phyloP scores from a whole-genome alignment of 2,113 vertebrate genomes.

The Solea senegalensis region DNA sequence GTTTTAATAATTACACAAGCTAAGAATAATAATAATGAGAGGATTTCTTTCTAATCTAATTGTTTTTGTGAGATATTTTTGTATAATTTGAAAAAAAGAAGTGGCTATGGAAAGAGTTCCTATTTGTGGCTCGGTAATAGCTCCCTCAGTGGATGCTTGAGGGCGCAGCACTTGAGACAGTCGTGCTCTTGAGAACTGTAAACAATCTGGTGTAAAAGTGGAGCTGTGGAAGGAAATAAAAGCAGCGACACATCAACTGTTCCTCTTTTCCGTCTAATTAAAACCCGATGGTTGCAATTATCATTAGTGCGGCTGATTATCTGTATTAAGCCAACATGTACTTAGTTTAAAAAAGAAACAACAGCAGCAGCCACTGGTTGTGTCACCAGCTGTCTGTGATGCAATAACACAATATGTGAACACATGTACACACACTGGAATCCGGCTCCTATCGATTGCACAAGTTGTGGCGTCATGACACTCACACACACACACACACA shows the following conservation, averaged over 20 bases:
- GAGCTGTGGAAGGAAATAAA: background rate
- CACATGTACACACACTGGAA: conserved; percentile 3
- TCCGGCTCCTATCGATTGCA: conserved; percentile 31
- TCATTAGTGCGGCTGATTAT: too few relatives aligned
- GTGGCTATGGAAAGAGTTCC: background rate
- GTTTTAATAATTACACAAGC: too few relatives aligned
- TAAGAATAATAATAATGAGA: too few relatives aligned
- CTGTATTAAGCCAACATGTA: background rate
- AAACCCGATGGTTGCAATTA: background rate
- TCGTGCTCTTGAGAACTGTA: background rate
- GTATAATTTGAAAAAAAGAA: background rate
- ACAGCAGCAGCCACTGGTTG: conserved; percentile 5
- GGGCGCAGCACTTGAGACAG: conserved; percentile 18
- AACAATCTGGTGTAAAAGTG: background rate
- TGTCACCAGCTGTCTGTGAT: conserved; percentile 18
- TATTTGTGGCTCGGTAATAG: background rate
- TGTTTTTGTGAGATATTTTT: background rate
- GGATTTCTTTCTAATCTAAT: background rate
- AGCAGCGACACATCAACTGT: too few relatives aligned
- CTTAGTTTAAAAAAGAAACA: background rate
- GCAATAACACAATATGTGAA: conserved; percentile 7
- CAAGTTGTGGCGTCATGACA: conserved; percentile 9
- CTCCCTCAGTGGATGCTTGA: background rate
- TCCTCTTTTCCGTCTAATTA: too few relatives aligned
- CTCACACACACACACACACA: conserved; percentile 3